These are phyloP conservation scores for Channa striata DNA, from an alignment of 2,797 vertebrate species.

Conservation along the genomic window DNA sequence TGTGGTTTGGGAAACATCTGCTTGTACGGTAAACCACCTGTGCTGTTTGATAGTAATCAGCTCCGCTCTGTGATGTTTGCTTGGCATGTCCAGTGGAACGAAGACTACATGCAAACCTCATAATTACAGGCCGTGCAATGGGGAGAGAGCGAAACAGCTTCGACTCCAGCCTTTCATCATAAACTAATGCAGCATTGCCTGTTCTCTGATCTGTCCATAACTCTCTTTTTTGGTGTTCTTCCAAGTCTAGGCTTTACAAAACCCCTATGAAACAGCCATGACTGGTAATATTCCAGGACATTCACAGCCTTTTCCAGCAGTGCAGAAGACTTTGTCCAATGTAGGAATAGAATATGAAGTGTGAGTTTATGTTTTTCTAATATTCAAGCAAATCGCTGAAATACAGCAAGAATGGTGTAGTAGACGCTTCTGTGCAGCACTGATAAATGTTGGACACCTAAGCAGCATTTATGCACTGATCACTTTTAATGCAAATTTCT, in stretches of 20 bases:
- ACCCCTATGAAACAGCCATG: conserved; percentile 36
- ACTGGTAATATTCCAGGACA: conserved; percentile 11
- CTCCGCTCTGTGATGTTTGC: conserved; percentile 66
- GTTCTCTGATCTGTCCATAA: conserved; percentile 54
- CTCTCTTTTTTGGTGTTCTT: conserved; percentile 47
- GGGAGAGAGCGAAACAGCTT: conserved; percentile 42
- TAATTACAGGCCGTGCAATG: conserved; percentile 72
- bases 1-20: conserved; percentile 72
- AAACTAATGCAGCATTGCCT: conserved; percentile 62
- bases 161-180: conserved; percentile 79
- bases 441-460: too few species aligned
- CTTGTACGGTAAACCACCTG: conserved; percentile 74
- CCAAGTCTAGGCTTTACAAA: conserved; percentile 40
- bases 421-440: not conserved
- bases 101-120: conserved; percentile 59
- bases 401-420: not conserved
- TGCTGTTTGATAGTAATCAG: conserved; percentile 65
- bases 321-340: not conserved
- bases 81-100: conserved; percentile 63
- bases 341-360: not conserved
- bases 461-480: too few species aligned
- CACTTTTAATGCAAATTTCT: too few species aligned
- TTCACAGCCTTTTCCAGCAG: conserved; percentile 32
- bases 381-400: too few species aligned
- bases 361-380: too few species aligned